Percentiles rank a stretch among this genome's conserved stretches.
phyloP scores from a whole-genome alignment of 2,113 vertebrate species.

The Lates calcarifer region DNA sequence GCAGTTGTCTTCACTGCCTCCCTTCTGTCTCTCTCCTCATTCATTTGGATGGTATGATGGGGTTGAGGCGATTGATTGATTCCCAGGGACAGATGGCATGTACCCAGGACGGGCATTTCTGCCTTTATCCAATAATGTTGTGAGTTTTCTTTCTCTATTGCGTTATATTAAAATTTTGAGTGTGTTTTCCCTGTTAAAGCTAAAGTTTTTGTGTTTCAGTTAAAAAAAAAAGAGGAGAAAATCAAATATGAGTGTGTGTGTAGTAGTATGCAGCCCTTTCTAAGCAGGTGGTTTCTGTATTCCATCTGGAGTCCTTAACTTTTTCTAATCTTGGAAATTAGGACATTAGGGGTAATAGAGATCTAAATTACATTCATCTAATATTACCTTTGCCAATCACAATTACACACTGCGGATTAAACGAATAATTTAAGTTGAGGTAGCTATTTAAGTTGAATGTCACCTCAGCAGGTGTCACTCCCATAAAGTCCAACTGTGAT shows the following conservation, averaged over 20 bases:
- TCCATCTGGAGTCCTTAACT: constrained; percentile 70
- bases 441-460: constrained; percentile 73
- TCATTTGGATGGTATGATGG: constrained; percentile 46
- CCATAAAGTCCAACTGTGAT: constrained; percentile 61
- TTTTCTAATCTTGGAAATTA: constrained; percentile 70
- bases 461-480: constrained; percentile 73
- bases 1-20: constrained; percentile 35
- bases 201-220: background rate
- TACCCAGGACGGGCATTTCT: constrained; percentile 56
- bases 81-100: constrained; percentile 68
- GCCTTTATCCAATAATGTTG: constrained; percentile 57
- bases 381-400: constrained; percentile 77
- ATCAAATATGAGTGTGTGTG: constrained; percentile 21
- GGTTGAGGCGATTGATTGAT: constrained; percentile 62
- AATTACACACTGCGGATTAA: constrained; percentile 75
- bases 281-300: constrained; percentile 62
- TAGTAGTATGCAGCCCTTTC: constrained; percentile 9
- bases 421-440: constrained; percentile 68
- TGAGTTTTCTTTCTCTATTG: constrained; percentile 26
- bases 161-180: constrained; percentile 31
- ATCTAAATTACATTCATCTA: constrained; percentile 72
- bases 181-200: constrained; percentile 35
- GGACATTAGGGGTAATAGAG: constrained; percentile 74
- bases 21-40: constrained; percentile 51
- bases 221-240: background rate